A percentile compares a stretch with the other conserved stretches of the same genome.
Conservation (phyloP, 2,888 invertebrate species). For the Uloborus plumipes region DNA sequence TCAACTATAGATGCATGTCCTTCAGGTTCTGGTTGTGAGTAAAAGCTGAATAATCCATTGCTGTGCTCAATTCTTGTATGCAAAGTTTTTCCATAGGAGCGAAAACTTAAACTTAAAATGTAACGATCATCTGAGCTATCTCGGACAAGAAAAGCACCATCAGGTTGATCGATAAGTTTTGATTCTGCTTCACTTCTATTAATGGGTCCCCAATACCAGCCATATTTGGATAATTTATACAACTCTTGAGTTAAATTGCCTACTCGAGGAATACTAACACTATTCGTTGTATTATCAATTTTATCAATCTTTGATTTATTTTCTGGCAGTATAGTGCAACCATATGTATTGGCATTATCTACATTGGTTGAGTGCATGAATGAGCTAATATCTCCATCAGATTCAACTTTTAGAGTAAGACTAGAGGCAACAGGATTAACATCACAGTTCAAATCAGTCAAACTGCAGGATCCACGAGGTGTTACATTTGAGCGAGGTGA, state of each 20-base stretch:
- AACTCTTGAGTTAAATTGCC: constrained; percentile 73
- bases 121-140: constrained; percentile 82
- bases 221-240: constrained; percentile 73
- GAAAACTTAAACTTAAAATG: constrained; percentile 82
- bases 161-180: constrained; percentile 79
- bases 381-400: constrained; percentile 14
- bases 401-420: constrained; percentile 37
- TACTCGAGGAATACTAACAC: constrained; percentile 22
- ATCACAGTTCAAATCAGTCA: constrained; percentile 38
- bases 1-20: constrained; percentile 78
- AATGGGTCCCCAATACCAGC: constrained; percentile 88
- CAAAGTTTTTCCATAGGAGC: constrained; percentile 78
- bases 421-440: constrained; percentile 32
- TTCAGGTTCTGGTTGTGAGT: constrained; percentile 74
- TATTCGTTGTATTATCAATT: not conserved
- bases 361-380: not conserved
- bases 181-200: constrained; percentile 81
- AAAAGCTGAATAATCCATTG: constrained; percentile 77
- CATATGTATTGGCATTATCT: constrained; percentile 25
- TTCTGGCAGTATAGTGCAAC: constrained; percentile 2
- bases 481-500: constrained; percentile 29
- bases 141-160: constrained; percentile 84
- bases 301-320: not conserved
- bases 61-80: constrained; percentile 83
- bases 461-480: constrained; percentile 31